Evolutionary conservation across 2,888 invertebrate species (phyloP), one percentile per base, ranked within the genome.

Genomic region (Clivina fossor): DNA sequence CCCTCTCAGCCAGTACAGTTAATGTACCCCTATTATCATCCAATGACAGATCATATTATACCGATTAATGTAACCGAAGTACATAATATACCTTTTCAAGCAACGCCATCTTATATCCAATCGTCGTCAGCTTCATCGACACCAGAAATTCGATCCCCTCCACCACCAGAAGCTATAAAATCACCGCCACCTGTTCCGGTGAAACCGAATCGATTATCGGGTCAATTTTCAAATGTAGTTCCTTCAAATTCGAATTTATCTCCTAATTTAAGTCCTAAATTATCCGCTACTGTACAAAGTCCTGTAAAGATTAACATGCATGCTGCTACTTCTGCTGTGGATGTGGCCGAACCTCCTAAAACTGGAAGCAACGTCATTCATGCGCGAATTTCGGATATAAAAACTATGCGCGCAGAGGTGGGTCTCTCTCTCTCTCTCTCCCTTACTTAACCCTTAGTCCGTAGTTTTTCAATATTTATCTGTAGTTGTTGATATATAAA

Each of bases 291-390:
- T n/a, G n/a, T n/a, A n/a, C n/a, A n/a, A n/a, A n/a, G 13, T 43
- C 24, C 24, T 43, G 24, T 43, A 24, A 43, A 43, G 26, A 43
- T 28, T 43, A 26, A 24, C 43, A 43, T 43, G 43, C 43, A 43
- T 43, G 43, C 43, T 7, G 18, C 38, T 40, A 40, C 40, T 40
- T 40, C 40, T 20, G 40, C 18, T 40, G 40, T 40, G 40, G 40
- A 40, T 19, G 19, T 40, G 16, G 7, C 40, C 20, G 30, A 30
- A 30, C 4, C n/a, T n/a, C n/a, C 30, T 30, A 40, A 40, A 40
- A 20, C 40, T 40, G 43, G 43, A 43, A 16, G 13, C 13, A 28
- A 43, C 13, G 9, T 16, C 19, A n/a, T 22, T 43, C 15, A 26
- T 43, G 43, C 43, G 26, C 43, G 43, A 43, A 24, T 15, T 19